Conservation (phyloP, 2,113 vertebrate genomes). For the Erpornis zantholeuca region DNA sequence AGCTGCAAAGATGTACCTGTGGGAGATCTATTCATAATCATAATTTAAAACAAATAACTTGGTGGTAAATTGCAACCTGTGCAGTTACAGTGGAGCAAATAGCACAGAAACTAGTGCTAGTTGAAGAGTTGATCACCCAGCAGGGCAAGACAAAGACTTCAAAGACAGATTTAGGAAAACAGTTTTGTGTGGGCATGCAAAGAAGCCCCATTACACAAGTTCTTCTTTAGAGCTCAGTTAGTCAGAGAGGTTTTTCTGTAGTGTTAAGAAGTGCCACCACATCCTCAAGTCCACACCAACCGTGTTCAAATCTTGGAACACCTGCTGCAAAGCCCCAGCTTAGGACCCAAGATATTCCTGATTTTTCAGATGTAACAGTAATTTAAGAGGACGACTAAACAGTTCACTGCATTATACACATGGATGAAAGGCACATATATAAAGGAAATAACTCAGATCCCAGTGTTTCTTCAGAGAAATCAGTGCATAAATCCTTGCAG, state of each 20-base stretch:
- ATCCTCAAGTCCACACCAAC: neutral
- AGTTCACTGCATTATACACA: neutral
- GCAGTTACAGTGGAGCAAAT: neutral
- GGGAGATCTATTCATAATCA: neutral
- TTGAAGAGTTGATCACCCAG: neutral
- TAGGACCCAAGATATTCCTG: neutral
- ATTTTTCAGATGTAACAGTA: neutral
- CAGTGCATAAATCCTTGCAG: neutral
- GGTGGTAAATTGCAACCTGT: neutral
- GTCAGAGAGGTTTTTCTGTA: neutral
- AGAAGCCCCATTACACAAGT: neutral
- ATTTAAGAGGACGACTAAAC: neutral
- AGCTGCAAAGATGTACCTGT: neutral
- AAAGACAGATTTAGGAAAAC: neutral
- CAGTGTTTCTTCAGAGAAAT: neutral
- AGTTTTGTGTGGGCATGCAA: neutral
- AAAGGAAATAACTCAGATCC: neutral
- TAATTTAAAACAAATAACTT: neutral
- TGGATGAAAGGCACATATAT: fast-evolving
- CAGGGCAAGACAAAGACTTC: neutral
- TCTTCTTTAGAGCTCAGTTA: neutral
- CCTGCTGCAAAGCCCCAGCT: neutral
- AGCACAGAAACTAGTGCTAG: neutral
- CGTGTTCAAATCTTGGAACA: neutral
- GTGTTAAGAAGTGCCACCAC: neutral